Conservation (phyloP, 2,888 invertebrate genomes). For the Drosophila melanosoma region DNA sequence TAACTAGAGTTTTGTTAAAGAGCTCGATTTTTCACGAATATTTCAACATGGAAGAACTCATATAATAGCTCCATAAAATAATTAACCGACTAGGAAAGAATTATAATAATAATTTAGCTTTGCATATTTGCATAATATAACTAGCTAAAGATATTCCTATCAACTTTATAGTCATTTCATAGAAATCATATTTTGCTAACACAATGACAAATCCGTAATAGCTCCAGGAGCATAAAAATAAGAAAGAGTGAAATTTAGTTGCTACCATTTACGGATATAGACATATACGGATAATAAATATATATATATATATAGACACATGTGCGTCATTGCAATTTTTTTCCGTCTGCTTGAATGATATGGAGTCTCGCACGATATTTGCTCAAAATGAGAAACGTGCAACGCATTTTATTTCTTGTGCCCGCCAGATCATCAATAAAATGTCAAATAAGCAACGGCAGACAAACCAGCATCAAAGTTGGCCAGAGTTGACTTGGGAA, state of each 20-base stretch:
- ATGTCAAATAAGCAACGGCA: slow-evolving; percentile 70
- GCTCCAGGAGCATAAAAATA: slow-evolving; percentile 8
- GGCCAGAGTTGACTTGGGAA: not conserved
- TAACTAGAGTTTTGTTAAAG: not conserved
- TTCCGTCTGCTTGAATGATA: slow-evolving; percentile 29
- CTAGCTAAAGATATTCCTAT: not conserved
- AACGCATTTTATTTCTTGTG: slow-evolving; percentile 58
- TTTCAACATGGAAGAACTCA: not conserved
- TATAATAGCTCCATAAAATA: not conserved
- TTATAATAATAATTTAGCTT: not conserved
- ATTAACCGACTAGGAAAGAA: not conserved
- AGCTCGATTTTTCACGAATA: too few species aligned
- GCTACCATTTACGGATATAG: slow-evolving; percentile 26
- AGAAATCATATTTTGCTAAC: not conserved
- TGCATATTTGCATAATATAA: not conserved
- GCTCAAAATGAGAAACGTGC: slow-evolving; percentile 76
- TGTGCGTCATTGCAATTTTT: slow-evolving; percentile 42
- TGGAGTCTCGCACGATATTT: slow-evolving; percentile 56
- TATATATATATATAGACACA: slow-evolving; percentile 17
- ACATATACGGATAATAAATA: not conserved
- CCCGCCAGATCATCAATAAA: slow-evolving; percentile 70
- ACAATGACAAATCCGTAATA: not conserved
- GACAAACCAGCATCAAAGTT: slow-evolving; percentile 25
- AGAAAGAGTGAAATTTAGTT: slow-evolving; percentile 56
- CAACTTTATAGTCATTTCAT: not conserved